phyloP scores from a whole-genome alignment of 2,797 vertebrate genomes.

The Danio jaintianensis region DNA sequence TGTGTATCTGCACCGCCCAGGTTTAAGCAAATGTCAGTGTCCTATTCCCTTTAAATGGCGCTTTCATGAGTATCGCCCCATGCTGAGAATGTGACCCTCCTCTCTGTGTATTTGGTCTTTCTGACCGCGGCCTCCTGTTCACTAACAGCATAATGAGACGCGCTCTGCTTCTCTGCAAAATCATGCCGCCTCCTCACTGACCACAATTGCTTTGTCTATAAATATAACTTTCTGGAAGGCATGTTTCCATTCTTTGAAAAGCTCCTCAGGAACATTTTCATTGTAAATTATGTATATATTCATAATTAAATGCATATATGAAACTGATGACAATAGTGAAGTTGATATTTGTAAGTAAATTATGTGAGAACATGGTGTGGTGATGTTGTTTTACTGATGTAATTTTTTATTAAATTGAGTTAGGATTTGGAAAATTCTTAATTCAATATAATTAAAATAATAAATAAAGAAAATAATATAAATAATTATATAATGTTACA shows the following conservation, averaged over 20 bases:
- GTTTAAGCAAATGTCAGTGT: constrained; percentile 19
- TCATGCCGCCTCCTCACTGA: constrained; percentile 27
- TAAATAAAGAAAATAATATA: too few relatives aligned
- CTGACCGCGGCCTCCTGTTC: constrained; percentile 33
- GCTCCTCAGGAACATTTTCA: neutral
- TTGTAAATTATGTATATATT: too few relatives aligned
- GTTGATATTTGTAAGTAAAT: neutral
- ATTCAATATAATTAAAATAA: too few relatives aligned
- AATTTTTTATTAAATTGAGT: too few relatives aligned
- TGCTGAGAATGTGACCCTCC: neutral
- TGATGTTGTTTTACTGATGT: neutral
- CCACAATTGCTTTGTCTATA: constrained; percentile 51
- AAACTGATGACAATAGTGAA: neutral
- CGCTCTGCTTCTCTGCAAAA: constrained; percentile 40
- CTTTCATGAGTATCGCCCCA: neutral
- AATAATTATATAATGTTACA: too few relatives aligned
- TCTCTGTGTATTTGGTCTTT: constrained; percentile 22
- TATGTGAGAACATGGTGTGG: neutral
- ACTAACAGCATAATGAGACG: constrained; percentile 39
- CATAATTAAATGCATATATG: too few relatives aligned
- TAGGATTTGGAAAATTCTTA: too few relatives aligned
- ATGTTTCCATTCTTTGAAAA: neutral
- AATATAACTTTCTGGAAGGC: constrained; percentile 38
- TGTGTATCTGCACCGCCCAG: neutral
- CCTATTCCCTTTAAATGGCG: constrained; percentile 8